Base-by-base conservation (phyloP, 1,140 invertebrate genomes). In the Drosophila nannoptera region DNA sequence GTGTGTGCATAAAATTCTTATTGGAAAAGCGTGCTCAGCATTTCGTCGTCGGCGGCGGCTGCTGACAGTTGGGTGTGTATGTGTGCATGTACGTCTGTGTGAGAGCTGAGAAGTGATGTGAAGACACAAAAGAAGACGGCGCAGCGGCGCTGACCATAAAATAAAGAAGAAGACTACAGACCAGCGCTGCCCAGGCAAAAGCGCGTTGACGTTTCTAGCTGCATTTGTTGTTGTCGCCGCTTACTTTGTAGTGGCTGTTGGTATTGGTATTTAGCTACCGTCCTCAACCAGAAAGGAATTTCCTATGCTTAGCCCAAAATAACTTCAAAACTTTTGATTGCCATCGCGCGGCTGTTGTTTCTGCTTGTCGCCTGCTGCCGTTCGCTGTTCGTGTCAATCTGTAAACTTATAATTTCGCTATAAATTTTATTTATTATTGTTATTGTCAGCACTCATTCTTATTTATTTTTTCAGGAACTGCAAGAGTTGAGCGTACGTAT, bases 21-120 rank as follows among this genome's bases (percentile, higher is more conserved):
- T 84, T 84, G 80, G 80, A 84, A 84, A 84, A 84, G 80, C 80
- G 76, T 84, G 80, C 69, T 84, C 75, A 78, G 77, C 80, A 77
- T 80, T 80, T 80, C 77, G 77, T 80, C 77, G 77, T 77, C 73
- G 76, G 76, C 70, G 54, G 69, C 63, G 38, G 66, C 63, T 42
- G 70, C 68, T 52, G 69, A 60, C 68, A 70, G 48, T 66, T 65
- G 55, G 35, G 9, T 43, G 42, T 58, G 14, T 36, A 36, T 14
- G 38, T 69, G 48, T 58, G 35, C 38, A 40, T 52, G 11, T 59
- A 45, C 14, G 65, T 55, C 4, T 56, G 71, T 69, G 56, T 43
- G 60, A 68, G 75, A 61, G 72, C 77, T 66, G 60, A 65, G 80
- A 78, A 68, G 70, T 82, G 74, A 75, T 82, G 73, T 77, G 74